These are phyloP conservation scores for Brachypterus glaber DNA, from an alignment of 2,888 invertebrate genomes.

Conservation along the genomic window DNA sequence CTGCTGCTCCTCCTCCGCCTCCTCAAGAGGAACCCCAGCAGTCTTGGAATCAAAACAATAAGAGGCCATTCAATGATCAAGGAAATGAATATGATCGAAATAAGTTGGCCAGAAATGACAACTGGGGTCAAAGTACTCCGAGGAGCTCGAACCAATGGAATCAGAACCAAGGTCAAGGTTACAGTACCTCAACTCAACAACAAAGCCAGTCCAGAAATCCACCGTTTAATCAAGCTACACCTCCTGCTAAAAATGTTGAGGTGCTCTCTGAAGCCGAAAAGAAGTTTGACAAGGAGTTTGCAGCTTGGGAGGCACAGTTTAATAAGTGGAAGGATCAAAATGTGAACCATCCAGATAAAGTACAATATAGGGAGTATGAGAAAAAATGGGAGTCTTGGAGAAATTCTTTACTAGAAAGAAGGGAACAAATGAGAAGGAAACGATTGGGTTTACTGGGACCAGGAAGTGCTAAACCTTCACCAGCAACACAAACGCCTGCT, in stretches of 20 bases:
- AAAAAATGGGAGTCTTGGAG: slow-evolving; percentile 81
- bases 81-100: slow-evolving; percentile 11
- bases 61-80: slow-evolving; percentile 16
- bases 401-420: slow-evolving; percentile 64
- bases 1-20: slow-evolving; percentile 10
- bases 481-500: too few relatives aligned
- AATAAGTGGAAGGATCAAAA: slow-evolving; percentile 87
- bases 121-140: too few relatives aligned
- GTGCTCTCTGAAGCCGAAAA: slow-evolving; percentile 60
- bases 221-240: slow-evolving; percentile 7
- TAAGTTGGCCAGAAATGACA: too few relatives aligned
- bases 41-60: slow-evolving; percentile 12
- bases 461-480: slow-evolving; percentile 8
- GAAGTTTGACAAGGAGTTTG: slow-evolving; percentile 80
- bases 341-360: slow-evolving; percentile 82
- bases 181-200: not conserved
- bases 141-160: slow-evolving; percentile 15
- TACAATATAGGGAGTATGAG: slow-evolving; percentile 77
- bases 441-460: slow-evolving; percentile 33
- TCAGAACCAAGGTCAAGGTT: slow-evolving; percentile 12
- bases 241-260: slow-evolving; percentile 24
- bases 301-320: slow-evolving; percentile 87
- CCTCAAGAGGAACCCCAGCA: not conserved
- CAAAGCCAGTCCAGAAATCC: slow-evolving; percentile 7
- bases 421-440: slow-evolving; percentile 72